A percentile compares a stretch with the other conserved stretches of the same genome.
phyloP scores from a whole-genome alignment of 2,888 invertebrate genomes.

The Seira sanloemensis region DNA sequence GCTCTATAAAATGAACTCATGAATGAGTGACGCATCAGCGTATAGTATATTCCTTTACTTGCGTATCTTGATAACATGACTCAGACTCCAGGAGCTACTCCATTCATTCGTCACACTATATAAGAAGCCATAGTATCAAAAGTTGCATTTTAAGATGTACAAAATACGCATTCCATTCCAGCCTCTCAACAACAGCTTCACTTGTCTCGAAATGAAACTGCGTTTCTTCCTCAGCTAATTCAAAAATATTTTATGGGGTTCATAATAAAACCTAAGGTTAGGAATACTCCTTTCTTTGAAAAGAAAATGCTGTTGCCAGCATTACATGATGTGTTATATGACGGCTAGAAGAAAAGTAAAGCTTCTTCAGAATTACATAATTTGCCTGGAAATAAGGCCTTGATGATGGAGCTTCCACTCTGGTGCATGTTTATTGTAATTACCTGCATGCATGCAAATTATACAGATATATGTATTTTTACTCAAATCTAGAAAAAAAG shows the following conservation, averaged over 20 bases:
- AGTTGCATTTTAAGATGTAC: conserved; percentile 20
- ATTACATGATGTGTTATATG: too few species aligned
- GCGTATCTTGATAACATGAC: too few species aligned
- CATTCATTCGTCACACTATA: neutral
- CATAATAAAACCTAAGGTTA: neutral
- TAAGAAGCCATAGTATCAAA: neutral
- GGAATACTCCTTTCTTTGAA: too few species aligned
- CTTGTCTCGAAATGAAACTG: neutral
- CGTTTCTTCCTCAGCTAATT: neutral
- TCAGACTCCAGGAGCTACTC: too few species aligned
- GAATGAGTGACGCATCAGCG: too few species aligned
- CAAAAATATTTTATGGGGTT: neutral
- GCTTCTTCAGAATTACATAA: neutral
- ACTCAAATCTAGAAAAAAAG: too few species aligned
- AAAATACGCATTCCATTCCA: conserved; percentile 57
- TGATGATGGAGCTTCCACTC: neutral
- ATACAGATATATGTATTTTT: too few species aligned
- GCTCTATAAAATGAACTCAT: too few species aligned
- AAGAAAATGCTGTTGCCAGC: neutral
- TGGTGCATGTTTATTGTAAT: conserved; percentile 52
- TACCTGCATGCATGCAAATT: conserved; percentile 17
- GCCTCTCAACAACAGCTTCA: conserved; percentile 41
- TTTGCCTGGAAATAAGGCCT: neutral
- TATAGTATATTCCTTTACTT: too few species aligned
- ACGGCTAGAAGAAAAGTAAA: neutral